Conservation (phyloP, 2,797 vertebrate genomes). For the Lacerta bilineata region DNA sequence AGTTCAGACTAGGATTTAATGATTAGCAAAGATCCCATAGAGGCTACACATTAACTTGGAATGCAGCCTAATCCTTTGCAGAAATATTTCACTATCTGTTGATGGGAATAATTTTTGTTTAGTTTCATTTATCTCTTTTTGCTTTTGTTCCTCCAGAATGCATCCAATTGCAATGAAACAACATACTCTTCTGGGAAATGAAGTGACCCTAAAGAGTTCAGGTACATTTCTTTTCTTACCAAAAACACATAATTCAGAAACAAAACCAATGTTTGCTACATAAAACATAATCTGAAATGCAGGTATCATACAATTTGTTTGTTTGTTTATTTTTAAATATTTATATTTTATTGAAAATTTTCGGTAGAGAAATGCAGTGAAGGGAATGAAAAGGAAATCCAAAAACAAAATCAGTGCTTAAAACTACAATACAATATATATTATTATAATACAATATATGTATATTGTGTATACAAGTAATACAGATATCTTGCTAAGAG, state of each 20-base stretch:
- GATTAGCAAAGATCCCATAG: not conserved
- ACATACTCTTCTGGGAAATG: constrained; percentile 32
- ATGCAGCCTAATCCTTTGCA: too few species aligned
- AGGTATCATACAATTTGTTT: too few species aligned
- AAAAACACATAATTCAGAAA: not conserved
- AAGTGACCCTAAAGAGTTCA: constrained; percentile 52
- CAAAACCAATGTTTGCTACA: not conserved
- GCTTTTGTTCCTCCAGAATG: constrained; percentile 19
- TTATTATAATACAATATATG: too few species aligned
- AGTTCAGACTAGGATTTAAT: not conserved
- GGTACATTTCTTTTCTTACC: constrained; percentile 35
- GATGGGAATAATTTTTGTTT: not conserved
- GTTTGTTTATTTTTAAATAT: too few species aligned
- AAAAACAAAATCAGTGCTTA: too few species aligned
- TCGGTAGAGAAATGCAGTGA: too few species aligned
- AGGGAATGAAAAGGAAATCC: too few species aligned
- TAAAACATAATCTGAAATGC: not conserved
- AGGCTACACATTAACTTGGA: not conserved
- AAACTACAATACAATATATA: too few species aligned
- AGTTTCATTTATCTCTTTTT: constrained; percentile 8
- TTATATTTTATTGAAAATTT: too few species aligned
- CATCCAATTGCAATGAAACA: not conserved
- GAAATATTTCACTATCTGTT: not conserved
- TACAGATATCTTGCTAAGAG: too few species aligned
- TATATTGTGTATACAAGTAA: too few species aligned